Evolutionary conservation across 2,113 vertebrate species (phyloP).

Genomic region (Pica pica): DNA sequence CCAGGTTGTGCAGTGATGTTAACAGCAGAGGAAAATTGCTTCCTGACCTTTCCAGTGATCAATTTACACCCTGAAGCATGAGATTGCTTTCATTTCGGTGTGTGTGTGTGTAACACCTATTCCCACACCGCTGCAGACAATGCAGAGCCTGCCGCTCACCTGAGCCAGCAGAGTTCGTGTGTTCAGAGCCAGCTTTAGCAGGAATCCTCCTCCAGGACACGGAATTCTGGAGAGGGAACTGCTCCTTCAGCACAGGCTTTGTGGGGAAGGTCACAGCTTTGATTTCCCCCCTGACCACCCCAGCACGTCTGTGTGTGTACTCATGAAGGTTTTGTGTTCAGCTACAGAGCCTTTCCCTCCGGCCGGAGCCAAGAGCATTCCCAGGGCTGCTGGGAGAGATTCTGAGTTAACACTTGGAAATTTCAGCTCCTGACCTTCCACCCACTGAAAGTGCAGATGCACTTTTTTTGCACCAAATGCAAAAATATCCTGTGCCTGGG

Average conservation of each 20-base stretch:
- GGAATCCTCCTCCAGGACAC: background rate
- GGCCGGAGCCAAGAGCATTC: background rate
- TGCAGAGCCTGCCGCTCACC: background rate
- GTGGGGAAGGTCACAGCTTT: background rate
- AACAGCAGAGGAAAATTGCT: constrained; percentile 36
- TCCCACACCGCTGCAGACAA: background rate
- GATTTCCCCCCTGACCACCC: background rate
- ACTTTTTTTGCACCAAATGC: background rate
- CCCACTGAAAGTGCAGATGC: background rate
- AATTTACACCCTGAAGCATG: constrained; percentile 10
- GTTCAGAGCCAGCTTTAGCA: background rate
- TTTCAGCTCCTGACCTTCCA: background rate
- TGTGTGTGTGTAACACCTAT: background rate
- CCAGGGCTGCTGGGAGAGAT: background rate
- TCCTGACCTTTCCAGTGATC: constrained; percentile 17
- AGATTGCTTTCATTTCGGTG: background rate
- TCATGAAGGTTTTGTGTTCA: background rate
- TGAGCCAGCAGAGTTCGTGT: fast-evolving
- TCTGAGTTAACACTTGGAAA: background rate
- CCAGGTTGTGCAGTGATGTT: background rate
- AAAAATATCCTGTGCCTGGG: background rate
- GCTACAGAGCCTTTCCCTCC: background rate
- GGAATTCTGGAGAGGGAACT: fast-evolving
- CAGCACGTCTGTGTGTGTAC: background rate
- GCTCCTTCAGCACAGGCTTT: background rate